Percentiles rank a stretch among this genome's conserved stretches.
phyloP scores from a whole-genome alignment of 2,888 invertebrate species.

The Griposia aprilina region DNA sequence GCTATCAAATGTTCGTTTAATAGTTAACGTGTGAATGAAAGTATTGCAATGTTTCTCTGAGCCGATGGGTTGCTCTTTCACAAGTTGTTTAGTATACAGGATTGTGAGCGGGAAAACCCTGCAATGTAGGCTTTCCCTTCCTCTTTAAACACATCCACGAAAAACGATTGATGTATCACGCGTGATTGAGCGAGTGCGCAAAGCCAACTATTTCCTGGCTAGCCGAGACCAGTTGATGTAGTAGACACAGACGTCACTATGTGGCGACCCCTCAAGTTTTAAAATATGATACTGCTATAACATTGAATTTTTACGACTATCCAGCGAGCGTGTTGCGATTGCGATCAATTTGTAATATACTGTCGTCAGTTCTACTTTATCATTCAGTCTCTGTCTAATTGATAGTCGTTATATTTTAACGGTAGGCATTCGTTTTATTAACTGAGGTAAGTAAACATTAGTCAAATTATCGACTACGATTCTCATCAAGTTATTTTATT shows the following conservation, averaged over 20 bases:
- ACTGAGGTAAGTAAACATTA: too few species aligned
- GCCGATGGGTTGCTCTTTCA: background rate
- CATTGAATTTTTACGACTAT: too few species aligned
- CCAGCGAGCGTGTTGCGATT: too few species aligned
- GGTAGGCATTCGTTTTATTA: too few species aligned
- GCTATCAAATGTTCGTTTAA: background rate
- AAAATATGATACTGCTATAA: too few species aligned
- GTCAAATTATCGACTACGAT: too few species aligned
- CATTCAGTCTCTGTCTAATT: too few species aligned
- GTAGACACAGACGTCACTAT: background rate
- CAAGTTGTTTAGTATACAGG: background rate
- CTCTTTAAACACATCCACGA: background rate
- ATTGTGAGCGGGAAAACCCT: background rate
- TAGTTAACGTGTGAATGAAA: background rate
- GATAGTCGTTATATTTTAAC: too few species aligned
- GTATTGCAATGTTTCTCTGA: background rate
- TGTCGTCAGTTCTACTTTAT: too few species aligned
- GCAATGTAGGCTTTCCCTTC: background rate
- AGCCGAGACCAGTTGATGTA: background rate
- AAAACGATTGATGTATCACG: background rate
- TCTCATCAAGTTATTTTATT: too few species aligned
- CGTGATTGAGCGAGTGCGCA: background rate
- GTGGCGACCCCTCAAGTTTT: too few species aligned
- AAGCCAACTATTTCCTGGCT: background rate
- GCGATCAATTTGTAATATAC: too few species aligned